A percentile compares a stretch with the other conserved stretches of the same genome.
Conservation (phyloP, 2,888 invertebrate genomes). For the Strigamia transsilvanica region DNA sequence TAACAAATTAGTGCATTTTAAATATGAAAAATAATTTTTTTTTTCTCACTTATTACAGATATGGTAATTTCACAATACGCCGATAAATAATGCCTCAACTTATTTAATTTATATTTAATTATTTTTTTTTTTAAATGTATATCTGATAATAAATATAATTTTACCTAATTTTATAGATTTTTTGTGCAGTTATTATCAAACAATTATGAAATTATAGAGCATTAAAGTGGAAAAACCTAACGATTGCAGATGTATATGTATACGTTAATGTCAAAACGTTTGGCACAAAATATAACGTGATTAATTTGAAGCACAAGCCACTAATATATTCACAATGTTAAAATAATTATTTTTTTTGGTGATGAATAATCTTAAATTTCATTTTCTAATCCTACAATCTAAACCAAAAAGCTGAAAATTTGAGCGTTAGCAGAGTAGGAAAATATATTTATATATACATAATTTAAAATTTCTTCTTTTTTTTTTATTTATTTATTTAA, state of each 20-base stretch:
- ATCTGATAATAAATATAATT: not conserved
- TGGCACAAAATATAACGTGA: constrained; percentile 25
- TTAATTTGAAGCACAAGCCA: not conserved
- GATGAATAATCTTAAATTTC: not conserved
- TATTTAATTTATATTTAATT: constrained; percentile 1
- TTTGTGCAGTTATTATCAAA: not conserved
- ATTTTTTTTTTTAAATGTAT: not conserved
- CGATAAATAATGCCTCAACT: not conserved
- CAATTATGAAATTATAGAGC: not conserved
- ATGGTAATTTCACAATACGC: constrained; percentile 40
- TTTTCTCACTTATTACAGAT: not conserved
- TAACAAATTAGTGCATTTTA: not conserved
- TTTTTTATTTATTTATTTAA: not conserved
- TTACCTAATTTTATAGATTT: not conserved
- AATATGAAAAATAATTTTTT: constrained; percentile 1
- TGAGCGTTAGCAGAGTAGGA: constrained; percentile 23
- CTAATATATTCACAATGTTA: not conserved
- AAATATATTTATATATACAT: constrained; percentile 5
- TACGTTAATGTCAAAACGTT: not conserved
- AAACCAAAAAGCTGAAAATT: not conserved
- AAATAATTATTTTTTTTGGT: not conserved
- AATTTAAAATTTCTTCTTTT: constrained; percentile 3
- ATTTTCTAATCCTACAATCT: not conserved
- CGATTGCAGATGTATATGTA: not conserved
- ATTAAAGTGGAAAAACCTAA: too few species aligned